phyloP scores from a whole-genome alignment of 2,888 invertebrate species.

The Poecilus cupreus region DNA sequence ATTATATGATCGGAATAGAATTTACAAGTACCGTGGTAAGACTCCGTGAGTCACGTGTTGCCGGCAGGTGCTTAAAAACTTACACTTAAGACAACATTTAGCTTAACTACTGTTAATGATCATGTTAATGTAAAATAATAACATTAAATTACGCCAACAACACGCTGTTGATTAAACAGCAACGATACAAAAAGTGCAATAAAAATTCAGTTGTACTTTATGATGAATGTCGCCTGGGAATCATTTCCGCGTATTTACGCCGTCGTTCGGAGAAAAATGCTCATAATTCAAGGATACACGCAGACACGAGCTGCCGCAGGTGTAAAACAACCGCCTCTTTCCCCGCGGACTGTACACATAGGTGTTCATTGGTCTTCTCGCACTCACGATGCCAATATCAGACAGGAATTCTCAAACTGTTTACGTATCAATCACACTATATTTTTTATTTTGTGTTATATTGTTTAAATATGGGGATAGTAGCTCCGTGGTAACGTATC shows the following conservation, averaged over 20 bases:
- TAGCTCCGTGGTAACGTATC: no score
- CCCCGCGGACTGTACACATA: background rate
- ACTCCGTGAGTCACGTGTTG: background rate
- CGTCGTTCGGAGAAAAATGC: constrained; percentile 48
- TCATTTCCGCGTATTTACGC: constrained; percentile 56
- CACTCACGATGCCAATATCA: constrained; percentile 16
- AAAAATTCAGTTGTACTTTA: constrained; percentile 42
- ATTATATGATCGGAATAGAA: background rate
- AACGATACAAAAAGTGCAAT: constrained; percentile 53
- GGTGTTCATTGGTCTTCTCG: background rate
- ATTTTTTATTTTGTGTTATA: no score
- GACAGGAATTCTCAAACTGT: constrained; percentile 24
- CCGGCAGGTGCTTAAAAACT: constrained; percentile 4
- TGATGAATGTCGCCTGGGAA: constrained; percentile 22
- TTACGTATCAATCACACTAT: no score
- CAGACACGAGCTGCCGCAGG: constrained; percentile 15
- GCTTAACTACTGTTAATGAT: constrained; percentile 1
- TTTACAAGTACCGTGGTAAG: background rate
- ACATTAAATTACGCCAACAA: constrained; percentile 31
- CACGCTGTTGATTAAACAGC: constrained; percentile 37
- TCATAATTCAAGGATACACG: constrained; percentile 55
- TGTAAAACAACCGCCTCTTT: background rate
- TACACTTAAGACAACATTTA: background rate
- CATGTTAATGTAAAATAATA: constrained; percentile 39
- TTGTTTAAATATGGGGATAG: no score